These are phyloP conservation scores for Dendrolimus houi DNA, from an alignment of 2,888 invertebrate genomes.

Conservation along the genomic window DNA sequence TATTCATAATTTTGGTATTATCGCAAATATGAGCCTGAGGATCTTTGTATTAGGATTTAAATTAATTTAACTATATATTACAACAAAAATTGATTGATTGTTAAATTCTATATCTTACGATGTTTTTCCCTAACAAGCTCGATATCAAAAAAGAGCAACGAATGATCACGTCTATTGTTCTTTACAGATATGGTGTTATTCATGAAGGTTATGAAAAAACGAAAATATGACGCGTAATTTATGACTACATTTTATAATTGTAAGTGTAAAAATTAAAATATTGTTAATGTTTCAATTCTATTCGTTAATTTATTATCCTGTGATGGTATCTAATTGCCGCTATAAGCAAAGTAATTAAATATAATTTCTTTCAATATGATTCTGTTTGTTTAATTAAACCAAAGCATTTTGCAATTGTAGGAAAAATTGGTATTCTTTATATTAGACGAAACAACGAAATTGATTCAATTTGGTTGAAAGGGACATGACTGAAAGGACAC, in stretches of 20 bases:
- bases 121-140: no score
- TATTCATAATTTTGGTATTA: no score
- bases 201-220: slow-evolving; percentile 93
- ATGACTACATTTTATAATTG: background rate
- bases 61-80: no score
- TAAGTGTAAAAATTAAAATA: background rate
- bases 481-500: no score
- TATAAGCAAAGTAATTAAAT: background rate
- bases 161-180: slow-evolving; percentile 9
- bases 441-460: no score
- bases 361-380: background rate
- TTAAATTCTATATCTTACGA: no score
- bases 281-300: background rate
- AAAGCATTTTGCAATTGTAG: no score
- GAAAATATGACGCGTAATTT: slow-evolving; percentile 34
- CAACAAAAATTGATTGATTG: no score
- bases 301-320: background rate
- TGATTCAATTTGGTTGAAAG: no score
- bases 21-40: no score
- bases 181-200: slow-evolving; percentile 92
- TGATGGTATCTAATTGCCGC: background rate
- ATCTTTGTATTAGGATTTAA: no score
- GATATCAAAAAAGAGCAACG: background rate
- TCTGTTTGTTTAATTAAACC: background rate
- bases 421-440: no score